These are phyloP conservation scores for Aricia agestis DNA, from an alignment of 1,140 invertebrate genomes.

Conservation along the genomic window DNA sequence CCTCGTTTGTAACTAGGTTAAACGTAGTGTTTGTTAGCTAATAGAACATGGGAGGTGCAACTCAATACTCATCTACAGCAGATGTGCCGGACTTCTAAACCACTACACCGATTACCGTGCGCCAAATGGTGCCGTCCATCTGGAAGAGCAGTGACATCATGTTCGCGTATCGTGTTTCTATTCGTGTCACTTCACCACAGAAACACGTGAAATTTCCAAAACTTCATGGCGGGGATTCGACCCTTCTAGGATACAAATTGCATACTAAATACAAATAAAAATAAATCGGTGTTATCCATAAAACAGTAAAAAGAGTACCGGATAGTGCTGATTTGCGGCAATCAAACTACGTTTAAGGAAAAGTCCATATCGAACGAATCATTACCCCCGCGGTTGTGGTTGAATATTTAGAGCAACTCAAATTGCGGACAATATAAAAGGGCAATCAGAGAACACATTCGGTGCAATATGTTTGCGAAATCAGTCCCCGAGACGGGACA, in stretches of 20 bases:
- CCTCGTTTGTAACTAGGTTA: neutral
- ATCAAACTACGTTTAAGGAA: neutral
- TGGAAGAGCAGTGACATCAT: slow-evolving; percentile 18
- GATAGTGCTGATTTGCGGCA: neutral
- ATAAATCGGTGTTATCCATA: too few species aligned
- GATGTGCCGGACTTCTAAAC: slow-evolving; percentile 69
- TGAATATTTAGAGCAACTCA: neutral
- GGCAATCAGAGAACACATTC: slow-evolving; percentile 31
- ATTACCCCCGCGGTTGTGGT: neutral
- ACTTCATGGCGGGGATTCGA: neutral
- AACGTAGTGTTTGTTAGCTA: neutral
- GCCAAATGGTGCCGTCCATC: slow-evolving; percentile 55
- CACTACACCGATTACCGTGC: slow-evolving; percentile 67
- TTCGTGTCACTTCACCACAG: slow-evolving; percentile 12
- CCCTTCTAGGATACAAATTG: too few species aligned
- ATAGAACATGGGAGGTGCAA: slow-evolving; percentile 45
- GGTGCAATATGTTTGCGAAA: slow-evolving; percentile 23
- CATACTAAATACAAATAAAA: too few species aligned
- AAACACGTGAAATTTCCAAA: neutral
- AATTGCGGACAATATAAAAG: neutral
- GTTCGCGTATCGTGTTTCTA: neutral
- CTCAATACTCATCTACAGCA: slow-evolving; percentile 61
- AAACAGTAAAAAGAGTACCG: neutral
- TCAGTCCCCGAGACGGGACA: slow-evolving; percentile 16
- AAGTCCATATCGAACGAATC: neutral